phyloP scores from a whole-genome alignment of 2,113 vertebrate species.

The Tor tambroides region DNA sequence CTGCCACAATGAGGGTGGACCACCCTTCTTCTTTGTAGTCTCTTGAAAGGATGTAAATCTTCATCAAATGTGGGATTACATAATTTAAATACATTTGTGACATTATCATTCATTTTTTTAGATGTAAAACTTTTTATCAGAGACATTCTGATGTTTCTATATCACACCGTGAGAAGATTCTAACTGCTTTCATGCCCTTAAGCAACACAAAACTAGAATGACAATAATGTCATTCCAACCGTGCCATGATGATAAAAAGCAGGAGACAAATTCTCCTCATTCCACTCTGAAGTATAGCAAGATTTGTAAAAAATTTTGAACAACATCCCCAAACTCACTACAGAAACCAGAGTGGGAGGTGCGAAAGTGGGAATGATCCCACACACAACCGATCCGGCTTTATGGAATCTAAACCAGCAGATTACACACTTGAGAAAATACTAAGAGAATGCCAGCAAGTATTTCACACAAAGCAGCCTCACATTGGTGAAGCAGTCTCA shows the following conservation, averaged over 20 bases:
- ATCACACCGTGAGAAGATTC: neutral
- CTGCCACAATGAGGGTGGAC: neutral
- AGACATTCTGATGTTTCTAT: neutral
- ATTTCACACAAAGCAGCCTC: slow-evolving; percentile 38
- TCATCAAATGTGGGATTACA: neutral
- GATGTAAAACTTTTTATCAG: no score
- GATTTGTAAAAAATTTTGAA: neutral
- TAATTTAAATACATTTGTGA: neutral
- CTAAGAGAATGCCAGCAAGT: slow-evolving; percentile 46
- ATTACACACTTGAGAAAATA: slow-evolving; percentile 52
- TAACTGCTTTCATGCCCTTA: neutral
- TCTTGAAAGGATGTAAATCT: neutral
- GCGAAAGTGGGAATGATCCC: slow-evolving; percentile 24
- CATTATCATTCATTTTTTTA: no score
- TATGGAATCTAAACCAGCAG: slow-evolving; percentile 32
- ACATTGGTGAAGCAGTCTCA: neutral
- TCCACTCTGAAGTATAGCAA: neutral
- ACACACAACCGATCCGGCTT: slow-evolving; percentile 37
- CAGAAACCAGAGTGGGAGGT: slow-evolving; percentile 19
- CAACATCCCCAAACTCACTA: neutral
- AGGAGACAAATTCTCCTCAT: neutral
- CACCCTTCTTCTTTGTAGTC: neutral
- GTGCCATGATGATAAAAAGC: slow-evolving; percentile 35
- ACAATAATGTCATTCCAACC: slow-evolving; percentile 12
- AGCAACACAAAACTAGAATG: neutral